These are phyloP conservation scores for Tachysurus vachellii DNA, from an alignment of 2,113 vertebrate species.

Conservation along the genomic window DNA sequence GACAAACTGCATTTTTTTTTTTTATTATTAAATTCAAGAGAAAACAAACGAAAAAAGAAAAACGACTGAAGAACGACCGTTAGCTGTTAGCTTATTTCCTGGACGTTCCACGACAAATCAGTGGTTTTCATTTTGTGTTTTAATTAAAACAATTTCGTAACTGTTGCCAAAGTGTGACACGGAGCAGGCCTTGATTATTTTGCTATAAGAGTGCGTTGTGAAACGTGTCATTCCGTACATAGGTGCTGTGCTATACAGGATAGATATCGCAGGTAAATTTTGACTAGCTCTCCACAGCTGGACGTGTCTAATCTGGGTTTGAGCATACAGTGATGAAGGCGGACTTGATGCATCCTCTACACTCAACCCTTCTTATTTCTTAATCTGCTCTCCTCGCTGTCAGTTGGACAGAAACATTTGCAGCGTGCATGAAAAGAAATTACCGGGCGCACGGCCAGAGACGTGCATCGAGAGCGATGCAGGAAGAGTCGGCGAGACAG, in stretches of 20 bases:
- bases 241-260: not conserved
- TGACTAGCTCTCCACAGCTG: not conserved
- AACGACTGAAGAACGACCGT: not conserved
- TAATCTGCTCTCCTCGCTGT: slow-evolving; percentile 55
- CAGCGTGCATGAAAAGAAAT: slow-evolving; percentile 53
- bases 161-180: not conserved
- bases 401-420: slow-evolving; percentile 55
- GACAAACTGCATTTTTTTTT: not conserved
- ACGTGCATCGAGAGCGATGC: slow-evolving; percentile 2
- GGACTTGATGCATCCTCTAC: slow-evolving; percentile 27
- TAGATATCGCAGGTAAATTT: not conserved
- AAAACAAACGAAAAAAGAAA: not conserved
- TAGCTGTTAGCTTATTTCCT: not conserved
- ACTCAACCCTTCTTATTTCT: slow-evolving; percentile 44
- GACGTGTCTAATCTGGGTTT: slow-evolving; percentile 41
- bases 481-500: slow-evolving; percentile 8
- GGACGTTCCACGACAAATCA: not conserved
- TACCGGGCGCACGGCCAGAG: slow-evolving; percentile 39
- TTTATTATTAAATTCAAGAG: not conserved
- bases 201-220: not conserved
- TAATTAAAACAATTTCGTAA: not conserved
- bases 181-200: not conserved
- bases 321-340: slow-evolving; percentile 23
- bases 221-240: not conserved
- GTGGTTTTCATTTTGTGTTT: not conserved